phyloP scores from a whole-genome alignment of 2,113 vertebrate genomes.

The Pedionomus torquatus region DNA sequence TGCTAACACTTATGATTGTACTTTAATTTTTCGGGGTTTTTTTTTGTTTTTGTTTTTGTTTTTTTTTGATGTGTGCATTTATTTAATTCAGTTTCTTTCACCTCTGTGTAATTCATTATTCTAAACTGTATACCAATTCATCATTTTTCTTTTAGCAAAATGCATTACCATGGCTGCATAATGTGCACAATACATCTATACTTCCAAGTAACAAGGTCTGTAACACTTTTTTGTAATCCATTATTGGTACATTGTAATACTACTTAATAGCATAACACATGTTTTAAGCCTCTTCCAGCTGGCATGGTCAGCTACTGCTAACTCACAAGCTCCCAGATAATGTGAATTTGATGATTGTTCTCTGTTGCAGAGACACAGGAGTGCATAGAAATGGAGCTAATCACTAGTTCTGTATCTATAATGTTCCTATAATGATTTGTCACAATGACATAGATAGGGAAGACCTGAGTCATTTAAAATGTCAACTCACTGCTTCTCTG shows the following conservation, averaged over 20 bases:
- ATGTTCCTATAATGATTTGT: neutral
- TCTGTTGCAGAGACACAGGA: neutral
- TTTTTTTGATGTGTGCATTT: neutral
- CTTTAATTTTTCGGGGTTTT: neutral
- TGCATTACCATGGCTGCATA: neutral
- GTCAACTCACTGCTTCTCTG: neutral
- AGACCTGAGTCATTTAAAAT: neutral
- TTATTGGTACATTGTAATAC: constrained; percentile 15
- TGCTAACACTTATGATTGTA: neutral
- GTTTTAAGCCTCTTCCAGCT: constrained; percentile 54
- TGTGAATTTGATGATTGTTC: constrained; percentile 14
- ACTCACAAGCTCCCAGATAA: constrained; percentile 44
- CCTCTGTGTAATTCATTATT: neutral
- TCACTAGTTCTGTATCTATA: neutral
- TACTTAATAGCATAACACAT: constrained; percentile 54
- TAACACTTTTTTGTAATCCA: constrained; percentile 22
- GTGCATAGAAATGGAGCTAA: constrained; percentile 45
- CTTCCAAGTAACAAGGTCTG: neutral
- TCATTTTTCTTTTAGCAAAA: neutral
- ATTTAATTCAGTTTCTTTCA: neutral
- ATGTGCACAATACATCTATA: neutral
- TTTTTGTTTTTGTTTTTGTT: no score
- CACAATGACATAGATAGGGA: neutral
- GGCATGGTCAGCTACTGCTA: constrained; percentile 39
- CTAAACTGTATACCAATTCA: neutral